Base-by-base conservation (phyloP, 2,797 vertebrate species). In the Florisuga fusca region DNA sequence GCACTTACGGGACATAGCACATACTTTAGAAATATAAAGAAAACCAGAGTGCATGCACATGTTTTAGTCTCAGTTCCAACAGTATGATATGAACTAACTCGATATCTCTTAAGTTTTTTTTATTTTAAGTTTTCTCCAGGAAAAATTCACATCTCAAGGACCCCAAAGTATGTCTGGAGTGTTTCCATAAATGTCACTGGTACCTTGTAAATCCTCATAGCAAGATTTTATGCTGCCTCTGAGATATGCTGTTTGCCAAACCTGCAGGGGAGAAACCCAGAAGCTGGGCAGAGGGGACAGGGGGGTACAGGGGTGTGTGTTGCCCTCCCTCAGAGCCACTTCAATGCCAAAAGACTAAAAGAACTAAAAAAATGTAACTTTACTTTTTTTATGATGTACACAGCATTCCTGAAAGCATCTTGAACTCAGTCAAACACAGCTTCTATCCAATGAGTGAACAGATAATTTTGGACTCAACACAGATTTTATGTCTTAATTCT, bases 121-220 rank as follows among this genome's bases (percentile, higher is more conserved):
- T 26, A 58, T 43, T 62, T 15, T 31, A 69, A 15, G 31, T 87
- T 55, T 87, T 84, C 26, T 85, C 18, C 19, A 33, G 45, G 34
- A 84, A 88, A 90, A 80, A 73, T 2, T 78, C 34, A 20, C 13
- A 45, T 75, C 46, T 90, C 53, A 61, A 46, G 46, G 21, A 92
- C 45, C 26, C 61, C 58, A 45, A 27, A n/a, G 29, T 26, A 71
- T 17, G 48, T 74, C 64, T 71, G 51, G 41, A 75, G 33, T 58
- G 31, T 77, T 62, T 58, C 73, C 68, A 34, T 72, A 75, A 85
- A 62, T 87, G 61, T 71, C 61, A 59, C 31, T 50, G 19, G 36
- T 90, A 80, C 38, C 33, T 87, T 83, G 53, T 58, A 90, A 84
- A 96, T 63, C 54, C 83, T 88, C 63, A 79, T 79, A 71, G 59